Percentiles rank a stretch among this genome's conserved stretches.
These are phyloP conservation scores for Charina bottae DNA, from an alignment of 2,113 vertebrate genomes.

Conservation along the genomic window DNA sequence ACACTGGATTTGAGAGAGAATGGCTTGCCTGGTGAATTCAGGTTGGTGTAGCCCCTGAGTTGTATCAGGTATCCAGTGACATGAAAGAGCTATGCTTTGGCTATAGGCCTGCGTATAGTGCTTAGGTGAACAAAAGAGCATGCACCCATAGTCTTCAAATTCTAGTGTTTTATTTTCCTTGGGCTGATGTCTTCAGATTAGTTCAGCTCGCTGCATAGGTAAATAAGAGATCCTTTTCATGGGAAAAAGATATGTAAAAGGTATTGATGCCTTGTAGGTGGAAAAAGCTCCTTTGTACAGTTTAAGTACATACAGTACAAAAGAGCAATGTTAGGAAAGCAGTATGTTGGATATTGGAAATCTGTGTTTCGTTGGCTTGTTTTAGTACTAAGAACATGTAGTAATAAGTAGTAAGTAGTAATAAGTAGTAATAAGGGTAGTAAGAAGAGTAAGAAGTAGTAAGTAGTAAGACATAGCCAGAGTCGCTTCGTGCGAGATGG, in stretches of 20 bases:
- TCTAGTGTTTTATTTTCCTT: conserved; percentile 8
- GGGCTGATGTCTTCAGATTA: background rate
- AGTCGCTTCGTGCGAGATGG: too few relatives aligned
- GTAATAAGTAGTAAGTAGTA: too few relatives aligned
- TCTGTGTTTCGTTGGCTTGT: background rate
- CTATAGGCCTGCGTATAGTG: background rate
- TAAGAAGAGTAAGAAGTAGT: too few relatives aligned
- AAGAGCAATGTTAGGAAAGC: background rate
- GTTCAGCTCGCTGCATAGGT: background rate
- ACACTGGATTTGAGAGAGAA: background rate
- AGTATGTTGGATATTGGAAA: background rate
- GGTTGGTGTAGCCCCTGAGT: background rate
- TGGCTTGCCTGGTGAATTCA: background rate
- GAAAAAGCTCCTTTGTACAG: background rate
- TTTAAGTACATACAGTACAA: background rate
- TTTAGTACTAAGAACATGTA: background rate
- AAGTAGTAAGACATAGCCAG: too few relatives aligned
- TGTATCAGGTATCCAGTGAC: background rate
- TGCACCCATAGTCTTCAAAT: background rate
- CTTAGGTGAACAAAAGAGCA: background rate
- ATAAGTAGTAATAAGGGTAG: too few relatives aligned
- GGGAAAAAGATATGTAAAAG: background rate
- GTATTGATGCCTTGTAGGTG: background rate
- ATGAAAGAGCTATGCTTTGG: background rate
- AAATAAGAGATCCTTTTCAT: background rate